phyloP scores from a whole-genome alignment of 1,140 invertebrate genomes.

The Monomorium pharaonis region DNA sequence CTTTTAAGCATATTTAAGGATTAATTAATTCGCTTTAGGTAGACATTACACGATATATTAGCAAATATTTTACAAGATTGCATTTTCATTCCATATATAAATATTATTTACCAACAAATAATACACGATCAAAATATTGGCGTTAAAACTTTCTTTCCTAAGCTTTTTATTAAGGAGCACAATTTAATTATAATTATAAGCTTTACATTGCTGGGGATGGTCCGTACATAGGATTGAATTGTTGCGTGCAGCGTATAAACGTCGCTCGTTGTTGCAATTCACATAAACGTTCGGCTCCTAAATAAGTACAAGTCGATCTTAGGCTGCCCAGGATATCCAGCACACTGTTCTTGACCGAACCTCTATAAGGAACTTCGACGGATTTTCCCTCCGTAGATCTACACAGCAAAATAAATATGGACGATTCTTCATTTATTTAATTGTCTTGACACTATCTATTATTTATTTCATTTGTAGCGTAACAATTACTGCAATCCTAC shows the following conservation, averaged over 20 bases:
- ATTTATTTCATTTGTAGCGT: neutral
- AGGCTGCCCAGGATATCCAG: constrained; percentile 95
- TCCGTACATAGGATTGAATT: constrained; percentile 93
- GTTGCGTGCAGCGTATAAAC: constrained; percentile 96
- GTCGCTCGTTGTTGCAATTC: constrained; percentile 95
- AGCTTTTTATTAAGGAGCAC: constrained; percentile 48
- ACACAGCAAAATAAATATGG: neutral
- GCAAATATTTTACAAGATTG: constrained; percentile 24
- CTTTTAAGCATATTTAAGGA: constrained; percentile 50
- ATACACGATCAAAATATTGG: constrained; percentile 43
- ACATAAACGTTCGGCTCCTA: constrained; percentile 93
- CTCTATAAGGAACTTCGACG: constrained; percentile 95
- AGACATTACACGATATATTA: neutral
- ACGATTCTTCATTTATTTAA: neutral
- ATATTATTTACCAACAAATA: constrained; percentile 75
- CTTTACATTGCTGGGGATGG: constrained; percentile 76
- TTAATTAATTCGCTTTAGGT: constrained; percentile 43
- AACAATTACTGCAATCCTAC: constrained; percentile 78
- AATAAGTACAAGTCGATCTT: constrained; percentile 97
- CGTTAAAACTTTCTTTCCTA: constrained; percentile 51
- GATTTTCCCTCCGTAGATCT: constrained; percentile 97
- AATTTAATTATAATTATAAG: constrained; percentile 31
- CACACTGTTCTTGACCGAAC: constrained; percentile 93
- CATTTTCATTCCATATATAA: constrained; percentile 39
- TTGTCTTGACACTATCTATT: neutral